These are phyloP conservation scores for Paradisaea rubra DNA, from an alignment of 2,113 vertebrate genomes.

Conservation along the genomic window DNA sequence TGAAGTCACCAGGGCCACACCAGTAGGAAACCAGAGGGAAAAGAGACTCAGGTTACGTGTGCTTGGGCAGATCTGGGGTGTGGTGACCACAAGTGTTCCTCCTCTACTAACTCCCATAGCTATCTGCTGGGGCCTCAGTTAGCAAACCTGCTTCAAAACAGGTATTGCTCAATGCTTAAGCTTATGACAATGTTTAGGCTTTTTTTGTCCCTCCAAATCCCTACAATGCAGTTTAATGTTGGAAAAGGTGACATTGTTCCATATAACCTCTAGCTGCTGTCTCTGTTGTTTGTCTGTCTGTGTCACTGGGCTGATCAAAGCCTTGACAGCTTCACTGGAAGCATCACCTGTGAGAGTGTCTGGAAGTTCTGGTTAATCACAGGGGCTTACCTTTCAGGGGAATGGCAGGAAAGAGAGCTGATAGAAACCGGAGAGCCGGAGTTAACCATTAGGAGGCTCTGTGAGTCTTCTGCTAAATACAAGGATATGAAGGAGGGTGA, in stretches of 20 bases:
- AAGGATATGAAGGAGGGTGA: neutral
- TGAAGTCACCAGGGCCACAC: neutral
- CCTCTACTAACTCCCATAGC: neutral
- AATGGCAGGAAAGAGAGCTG: neutral
- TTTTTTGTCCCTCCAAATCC: accelerated
- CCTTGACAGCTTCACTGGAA: neutral
- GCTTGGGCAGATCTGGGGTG: neutral
- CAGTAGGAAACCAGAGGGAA: neutral
- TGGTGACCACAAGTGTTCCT: neutral
- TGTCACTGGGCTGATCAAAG: neutral
- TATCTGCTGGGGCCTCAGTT: neutral
- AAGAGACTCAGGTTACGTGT: neutral
- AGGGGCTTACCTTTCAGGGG: neutral
- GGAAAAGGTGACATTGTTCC: neutral
- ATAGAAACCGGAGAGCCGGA: neutral
- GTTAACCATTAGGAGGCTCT: neutral
- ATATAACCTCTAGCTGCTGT: neutral
- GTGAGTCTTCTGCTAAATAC: neutral
- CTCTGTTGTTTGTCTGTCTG: neutral
- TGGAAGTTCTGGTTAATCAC: neutral
- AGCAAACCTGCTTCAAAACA: neutral
- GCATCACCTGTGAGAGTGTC: neutral
- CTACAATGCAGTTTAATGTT: neutral
- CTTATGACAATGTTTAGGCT: neutral
- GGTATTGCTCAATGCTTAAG: neutral